A percentile compares a stretch with the other conserved stretches of the same genome.
Evolutionary conservation across 2,113 vertebrate species (phyloP).

Genomic region (Takifugu bimaculatus): DNA sequence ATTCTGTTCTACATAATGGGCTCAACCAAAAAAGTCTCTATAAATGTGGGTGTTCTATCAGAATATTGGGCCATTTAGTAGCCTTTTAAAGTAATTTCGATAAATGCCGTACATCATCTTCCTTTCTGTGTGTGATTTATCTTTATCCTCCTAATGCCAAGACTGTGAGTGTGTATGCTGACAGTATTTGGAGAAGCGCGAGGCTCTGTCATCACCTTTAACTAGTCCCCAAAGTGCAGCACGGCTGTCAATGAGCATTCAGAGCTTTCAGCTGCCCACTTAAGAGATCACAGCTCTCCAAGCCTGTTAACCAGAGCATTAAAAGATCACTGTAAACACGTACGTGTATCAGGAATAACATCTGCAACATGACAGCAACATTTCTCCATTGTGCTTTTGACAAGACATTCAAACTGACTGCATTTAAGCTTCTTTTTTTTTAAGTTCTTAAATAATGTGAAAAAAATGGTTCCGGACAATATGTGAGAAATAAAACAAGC

Average conservation of each 20-base stretch:
- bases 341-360: slow-evolving; percentile 3
- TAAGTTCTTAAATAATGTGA: too few species aligned
- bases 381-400: background rate
- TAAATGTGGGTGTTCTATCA: too few species aligned
- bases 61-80: too few species aligned
- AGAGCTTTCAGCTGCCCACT: slow-evolving; percentile 37
- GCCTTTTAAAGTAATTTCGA: too few species aligned
- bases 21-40: too few species aligned
- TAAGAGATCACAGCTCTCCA: slow-evolving; percentile 33
- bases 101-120: slow-evolving; percentile 16
- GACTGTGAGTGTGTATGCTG: slow-evolving; percentile 23
- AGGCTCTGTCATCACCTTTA: slow-evolving; percentile 57
- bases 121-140: slow-evolving; percentile 54
- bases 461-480: background rate
- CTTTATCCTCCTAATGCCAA: slow-evolving; percentile 51
- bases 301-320: slow-evolving; percentile 38
- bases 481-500: background rate
- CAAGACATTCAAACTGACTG: background rate
- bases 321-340: slow-evolving; percentile 27
- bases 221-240: slow-evolving; percentile 35
- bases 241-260: slow-evolving; percentile 34
- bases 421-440: background rate
- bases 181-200: slow-evolving; percentile 44
- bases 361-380: background rate
- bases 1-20: too few species aligned